Evolutionary conservation across 2,797 vertebrate species (phyloP), one percentile per base, ranked within the genome.

Genomic region (Myotis findleyi): DNA sequence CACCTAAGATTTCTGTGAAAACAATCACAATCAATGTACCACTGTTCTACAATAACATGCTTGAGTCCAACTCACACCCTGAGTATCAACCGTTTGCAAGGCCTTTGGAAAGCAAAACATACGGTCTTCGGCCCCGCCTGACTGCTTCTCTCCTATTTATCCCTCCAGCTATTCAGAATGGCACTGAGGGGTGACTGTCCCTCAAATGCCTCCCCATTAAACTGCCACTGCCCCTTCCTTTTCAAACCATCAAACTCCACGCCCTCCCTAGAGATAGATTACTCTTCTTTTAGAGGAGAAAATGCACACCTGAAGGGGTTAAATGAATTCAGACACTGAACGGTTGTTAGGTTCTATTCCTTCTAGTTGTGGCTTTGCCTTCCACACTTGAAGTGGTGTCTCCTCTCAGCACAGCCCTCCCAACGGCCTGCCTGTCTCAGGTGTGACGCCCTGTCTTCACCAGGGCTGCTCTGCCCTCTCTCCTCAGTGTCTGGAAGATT

Each of bases 1-100:
- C 84, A 76, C 38, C 87, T 59, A 62, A 71, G 25, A 49, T 94
- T 89, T 71, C 62, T 9, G 12, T 83, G 49, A 84, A 77, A 4
- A 94, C 90, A 91, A n/a, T 17, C 57, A n/a, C 11, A 77, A 33
- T 87, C 51, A 57, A 25, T 38, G 59, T 4, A 30, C 44, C 73
- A 55, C 20, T 36, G 49, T 33, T 62, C 5, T 47, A 16, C 53
- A 57, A 55, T 62, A 59, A 49, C 49, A 69, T 71, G 64, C 33
- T 89, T 71, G 38, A 91, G 12, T 44, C 23, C 59, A 59, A 89
- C 47, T 75, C 38, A 55, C 30, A 73, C 5, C 33, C 55, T 62
- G 3, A n/a, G 12, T 51, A 59, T 57, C 8, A 49, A 77, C 27
- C 25, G 0, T 25, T 64, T 0, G 27, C 33, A 73, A 73, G 21